phyloP scores from a whole-genome alignment of 1,140 invertebrate genomes.

The Choristoneura fumiferana region DNA sequence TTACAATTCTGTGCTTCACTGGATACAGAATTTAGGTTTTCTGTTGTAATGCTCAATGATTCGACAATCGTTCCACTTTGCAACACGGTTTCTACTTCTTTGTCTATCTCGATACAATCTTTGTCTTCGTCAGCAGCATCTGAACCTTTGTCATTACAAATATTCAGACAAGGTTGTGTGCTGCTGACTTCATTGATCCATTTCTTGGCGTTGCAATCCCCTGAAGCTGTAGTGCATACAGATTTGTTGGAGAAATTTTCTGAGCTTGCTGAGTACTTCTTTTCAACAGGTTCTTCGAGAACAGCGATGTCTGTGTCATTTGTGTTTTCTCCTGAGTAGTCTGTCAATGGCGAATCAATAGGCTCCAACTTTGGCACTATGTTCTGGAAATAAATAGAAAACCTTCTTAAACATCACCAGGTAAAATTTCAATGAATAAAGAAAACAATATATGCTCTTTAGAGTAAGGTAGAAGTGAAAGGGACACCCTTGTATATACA shows the following conservation, averaged over 20 bases:
- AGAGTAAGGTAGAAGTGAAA: too few relatives aligned
- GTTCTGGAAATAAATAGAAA: conserved; percentile 42
- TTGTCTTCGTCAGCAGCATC: conserved; percentile 53
- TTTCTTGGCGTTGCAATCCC: conserved; percentile 50
- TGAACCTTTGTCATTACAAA: conserved; percentile 46
- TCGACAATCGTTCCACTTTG: conserved; percentile 72
- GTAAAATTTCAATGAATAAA: too few relatives aligned
- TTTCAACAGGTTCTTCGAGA: conserved; percentile 53
- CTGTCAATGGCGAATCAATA: conserved; percentile 61
- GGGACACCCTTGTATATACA: too few relatives aligned
- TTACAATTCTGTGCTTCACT: conserved; percentile 59
- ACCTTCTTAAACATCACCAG: conserved; percentile 9
- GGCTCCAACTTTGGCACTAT: conserved; percentile 67
- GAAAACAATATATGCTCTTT: too few relatives aligned
- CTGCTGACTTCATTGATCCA: conserved; percentile 70
- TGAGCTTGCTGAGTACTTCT: conserved; percentile 52
- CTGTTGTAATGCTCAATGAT: conserved; percentile 64
- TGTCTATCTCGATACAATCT: conserved; percentile 67
- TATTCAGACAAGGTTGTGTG: conserved; percentile 63
- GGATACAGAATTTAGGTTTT: conserved; percentile 61
- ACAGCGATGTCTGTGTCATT: conserved; percentile 66
- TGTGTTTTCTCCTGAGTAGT: conserved; percentile 68
- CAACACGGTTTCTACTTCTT: conserved; percentile 68
- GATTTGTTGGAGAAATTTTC: conserved; percentile 44
- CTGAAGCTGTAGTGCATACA: conserved; percentile 28